Evolutionary conservation across 1,140 invertebrate genomes (phyloP), one percentile per base, ranked within the genome.

Genomic region (Scylla paramamosain): DNA sequence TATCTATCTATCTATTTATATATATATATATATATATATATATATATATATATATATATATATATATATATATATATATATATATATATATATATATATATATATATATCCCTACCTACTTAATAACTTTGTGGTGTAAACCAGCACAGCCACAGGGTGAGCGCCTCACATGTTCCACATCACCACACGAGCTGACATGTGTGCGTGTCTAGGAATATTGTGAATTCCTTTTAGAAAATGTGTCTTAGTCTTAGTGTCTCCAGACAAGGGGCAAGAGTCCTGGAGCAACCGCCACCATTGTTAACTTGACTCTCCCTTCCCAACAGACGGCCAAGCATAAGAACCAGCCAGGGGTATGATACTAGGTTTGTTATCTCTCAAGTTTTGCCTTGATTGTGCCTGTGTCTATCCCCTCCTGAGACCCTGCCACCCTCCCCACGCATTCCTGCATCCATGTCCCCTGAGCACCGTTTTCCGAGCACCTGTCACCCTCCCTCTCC

Each of bases 261-360:
- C 67, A 77, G 25, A 77, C 67, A 77, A 59, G 10, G 20, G 25
- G 6, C 67, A n/a, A 25, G 12, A 7, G 25, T 77, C 67, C 67
- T 77, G 67, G 67, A n/a, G 67, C n/a, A 0, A 77, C 67, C 16
- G 7, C n/a, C 52, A 59, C 6, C 39, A 39, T 59, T 59, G 46
- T 16, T 91, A 59, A 91, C 46, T 29, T 25, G 1, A 28, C 28
- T 91, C 45, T 91, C 89, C 89, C 89, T 91, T 25, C 48, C 31
- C 89, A n/a, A 77, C 67, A 91, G 89, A 29, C 89, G 89, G 59
- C 46, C 89, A 10, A 91, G 89, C 48, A 91, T 91, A 52, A 52
- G 89, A 59, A 59, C 89, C 7, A 59, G 16, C 48, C 89, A 91
- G 59, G 89, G 89, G 46, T 91, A 91, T 91, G 89, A 91, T 25